A percentile compares a stretch with the other conserved stretches of the same genome.
Conservation (phyloP, 2,797 vertebrate genomes). For the Pseudochirops corinnae region DNA sequence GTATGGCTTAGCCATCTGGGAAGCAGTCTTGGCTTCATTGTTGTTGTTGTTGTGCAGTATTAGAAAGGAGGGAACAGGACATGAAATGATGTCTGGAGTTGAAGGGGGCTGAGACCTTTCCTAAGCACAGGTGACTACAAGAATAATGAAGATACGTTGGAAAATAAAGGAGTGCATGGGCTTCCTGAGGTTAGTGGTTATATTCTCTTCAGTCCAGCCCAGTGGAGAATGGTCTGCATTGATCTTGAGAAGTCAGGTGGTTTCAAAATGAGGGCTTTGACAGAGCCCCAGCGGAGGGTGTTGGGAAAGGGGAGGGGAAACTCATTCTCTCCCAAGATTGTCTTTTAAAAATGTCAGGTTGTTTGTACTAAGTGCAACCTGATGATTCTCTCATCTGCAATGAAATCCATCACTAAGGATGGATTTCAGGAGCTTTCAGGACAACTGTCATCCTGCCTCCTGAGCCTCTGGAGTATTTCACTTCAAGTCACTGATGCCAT, state of each 20-base stretch:
- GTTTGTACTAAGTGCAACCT: background rate
- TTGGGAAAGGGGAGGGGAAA: background rate
- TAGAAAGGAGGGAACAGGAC: slow-evolving; percentile 35
- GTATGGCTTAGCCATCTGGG: slow-evolving; percentile 63
- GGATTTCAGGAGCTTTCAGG: slow-evolving; percentile 13
- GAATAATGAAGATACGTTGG: background rate
- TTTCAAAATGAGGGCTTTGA: slow-evolving; percentile 4
- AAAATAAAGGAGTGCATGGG: background rate
- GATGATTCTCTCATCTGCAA: background rate
- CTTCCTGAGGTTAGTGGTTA: background rate
- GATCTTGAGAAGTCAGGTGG: background rate
- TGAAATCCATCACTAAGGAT: background rate
- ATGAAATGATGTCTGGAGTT: background rate
- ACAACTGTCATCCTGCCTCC: background rate
- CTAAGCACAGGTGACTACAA: background rate
- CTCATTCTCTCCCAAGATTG: background rate
- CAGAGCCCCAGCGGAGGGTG: background rate
- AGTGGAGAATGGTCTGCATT: background rate
- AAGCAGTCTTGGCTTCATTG: slow-evolving; percentile 17
- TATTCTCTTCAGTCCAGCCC: background rate
- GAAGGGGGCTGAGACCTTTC: background rate
- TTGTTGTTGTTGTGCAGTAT: slow-evolving; percentile 48
- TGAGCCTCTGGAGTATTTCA: background rate
- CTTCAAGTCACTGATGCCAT: background rate
- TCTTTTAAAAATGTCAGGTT: slow-evolving; percentile 28